A percentile compares a stretch with the other conserved stretches of the same genome.
These are phyloP conservation scores for Agrypnia vestita DNA, from an alignment of 1,140 invertebrate genomes.

Conservation along the genomic window DNA sequence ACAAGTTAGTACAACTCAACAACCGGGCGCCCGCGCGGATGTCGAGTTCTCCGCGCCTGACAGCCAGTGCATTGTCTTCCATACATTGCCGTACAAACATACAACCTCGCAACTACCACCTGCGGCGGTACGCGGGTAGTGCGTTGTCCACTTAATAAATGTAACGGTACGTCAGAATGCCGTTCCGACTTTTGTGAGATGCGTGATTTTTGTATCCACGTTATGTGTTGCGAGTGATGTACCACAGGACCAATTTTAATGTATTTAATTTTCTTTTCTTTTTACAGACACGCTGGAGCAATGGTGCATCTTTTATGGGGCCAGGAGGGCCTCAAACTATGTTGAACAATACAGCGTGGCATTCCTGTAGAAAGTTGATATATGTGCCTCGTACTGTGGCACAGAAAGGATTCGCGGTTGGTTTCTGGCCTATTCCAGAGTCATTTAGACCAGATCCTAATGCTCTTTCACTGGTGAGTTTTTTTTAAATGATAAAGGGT, in stretches of 20 bases:
- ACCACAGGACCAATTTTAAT: neutral
- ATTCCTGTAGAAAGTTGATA: slow-evolving; percentile 90
- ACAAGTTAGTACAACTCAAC: no score
- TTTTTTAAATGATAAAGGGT: neutral
- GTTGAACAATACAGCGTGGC: slow-evolving; percentile 78
- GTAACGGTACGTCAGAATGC: no score
- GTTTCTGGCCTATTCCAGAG: slow-evolving; percentile 99
- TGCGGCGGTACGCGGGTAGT: no score
- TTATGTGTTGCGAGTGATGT: no score
- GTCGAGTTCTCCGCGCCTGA: no score
- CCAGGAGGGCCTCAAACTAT: slow-evolving; percentile 35
- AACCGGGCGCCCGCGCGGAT: no score
- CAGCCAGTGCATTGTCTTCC: no score
- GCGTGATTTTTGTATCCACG: no score
- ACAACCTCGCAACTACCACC: no score
- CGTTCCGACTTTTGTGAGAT: no score
- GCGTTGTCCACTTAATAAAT: no score
- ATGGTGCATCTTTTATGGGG: slow-evolving; percentile 57
- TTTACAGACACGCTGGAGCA: slow-evolving; percentile 62
- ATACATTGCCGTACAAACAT: no score
- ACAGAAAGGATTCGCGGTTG: slow-evolving; percentile 93
- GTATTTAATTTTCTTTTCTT: slow-evolving; percentile 21
- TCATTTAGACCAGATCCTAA: slow-evolving; percentile 96
- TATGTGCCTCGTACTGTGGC: slow-evolving; percentile 92
- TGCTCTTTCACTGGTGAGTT: slow-evolving; percentile 77